Conservation (phyloP, 2,797 vertebrate genomes). For the Pseudomugil tenellus region DNA sequence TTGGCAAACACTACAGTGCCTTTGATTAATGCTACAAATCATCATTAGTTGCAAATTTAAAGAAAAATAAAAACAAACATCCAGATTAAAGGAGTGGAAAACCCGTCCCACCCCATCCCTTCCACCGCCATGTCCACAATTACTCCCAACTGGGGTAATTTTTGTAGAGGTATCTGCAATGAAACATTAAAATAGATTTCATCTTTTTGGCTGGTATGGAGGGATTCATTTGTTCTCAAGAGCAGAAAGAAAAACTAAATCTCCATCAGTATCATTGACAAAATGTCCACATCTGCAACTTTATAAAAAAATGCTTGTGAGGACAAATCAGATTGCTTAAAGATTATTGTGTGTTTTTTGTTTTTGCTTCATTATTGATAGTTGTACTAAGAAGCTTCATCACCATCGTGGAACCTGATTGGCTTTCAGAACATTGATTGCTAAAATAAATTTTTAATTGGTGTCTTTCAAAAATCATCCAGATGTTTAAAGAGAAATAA, state of each 20-base stretch:
- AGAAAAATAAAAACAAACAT: constrained; percentile 27
- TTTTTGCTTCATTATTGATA: constrained; percentile 10
- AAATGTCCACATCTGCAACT: constrained; percentile 28
- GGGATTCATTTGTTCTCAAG: constrained; percentile 47
- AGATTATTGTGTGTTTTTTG: constrained; percentile 17
- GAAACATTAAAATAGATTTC: constrained; percentile 56
- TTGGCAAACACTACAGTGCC: constrained; percentile 42
- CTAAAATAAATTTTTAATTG: background rate
- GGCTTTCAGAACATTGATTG: background rate
- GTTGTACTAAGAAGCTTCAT: background rate
- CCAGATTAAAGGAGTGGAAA: constrained; percentile 42
- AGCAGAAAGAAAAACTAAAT: background rate
- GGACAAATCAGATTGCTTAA: background rate
- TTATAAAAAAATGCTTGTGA: constrained; percentile 42
- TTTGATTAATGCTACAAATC: constrained; percentile 54
- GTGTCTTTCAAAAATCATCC: background rate
- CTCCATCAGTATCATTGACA: constrained; percentile 49
- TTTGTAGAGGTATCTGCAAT: constrained; percentile 44
- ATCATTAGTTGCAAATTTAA: constrained; percentile 47
- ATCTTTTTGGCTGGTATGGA: constrained; percentile 35
- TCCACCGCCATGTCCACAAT: constrained; percentile 16
- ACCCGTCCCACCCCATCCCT: background rate
- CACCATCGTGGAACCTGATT: constrained; percentile 2
- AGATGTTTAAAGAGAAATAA: constrained; percentile 16
- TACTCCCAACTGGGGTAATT: constrained; percentile 34